Percentiles rank a stretch among this genome's conserved stretches.
Evolutionary conservation across 1,140 invertebrate species (phyloP).

Genomic region (Diachasmimorpha longicaudata): DNA sequence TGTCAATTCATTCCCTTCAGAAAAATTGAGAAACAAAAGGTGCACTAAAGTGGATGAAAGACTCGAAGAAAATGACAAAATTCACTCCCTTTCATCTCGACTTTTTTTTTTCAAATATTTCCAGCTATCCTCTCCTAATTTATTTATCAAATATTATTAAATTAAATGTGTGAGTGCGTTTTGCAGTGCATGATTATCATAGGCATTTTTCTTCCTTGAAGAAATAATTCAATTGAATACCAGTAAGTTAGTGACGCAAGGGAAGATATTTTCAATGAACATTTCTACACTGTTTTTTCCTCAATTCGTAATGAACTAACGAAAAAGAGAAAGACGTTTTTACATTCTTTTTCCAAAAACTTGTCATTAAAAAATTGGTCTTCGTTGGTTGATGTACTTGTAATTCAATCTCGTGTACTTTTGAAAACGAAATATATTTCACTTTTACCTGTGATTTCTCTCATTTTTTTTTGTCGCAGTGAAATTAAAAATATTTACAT

Average conservation of each 20-base stretch:
- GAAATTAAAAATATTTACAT: slow-evolving; percentile 8
- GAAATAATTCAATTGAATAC: neutral
- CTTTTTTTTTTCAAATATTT: neutral
- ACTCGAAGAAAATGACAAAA: neutral
- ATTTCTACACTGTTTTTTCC: neutral
- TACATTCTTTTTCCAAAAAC: neutral
- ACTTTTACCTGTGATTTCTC: neutral
- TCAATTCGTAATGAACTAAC: neutral
- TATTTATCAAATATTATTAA: neutral
- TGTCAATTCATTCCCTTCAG: neutral
- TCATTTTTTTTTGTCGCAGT: neutral
- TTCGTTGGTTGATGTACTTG: neutral
- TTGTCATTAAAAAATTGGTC: slow-evolving; percentile 2
- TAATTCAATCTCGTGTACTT: neutral
- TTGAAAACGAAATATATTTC: neutral
- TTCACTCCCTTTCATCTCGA: neutral
- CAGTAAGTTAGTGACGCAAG: neutral
- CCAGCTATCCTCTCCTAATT: neutral
- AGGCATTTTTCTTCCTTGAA: slow-evolving; percentile 2
- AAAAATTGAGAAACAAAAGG: neutral
- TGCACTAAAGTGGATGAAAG: neutral
- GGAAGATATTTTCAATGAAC: neutral
- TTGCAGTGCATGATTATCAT: slow-evolving; percentile 9
- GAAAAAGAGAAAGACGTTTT: neutral
- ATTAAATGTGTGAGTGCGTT: slow-evolving; percentile 1